Percentiles rank a stretch among this genome's conserved stretches.
These are phyloP conservation scores for Cyprinodon diabolis DNA, from an alignment of 2,797 vertebrate species.

Conservation along the genomic window DNA sequence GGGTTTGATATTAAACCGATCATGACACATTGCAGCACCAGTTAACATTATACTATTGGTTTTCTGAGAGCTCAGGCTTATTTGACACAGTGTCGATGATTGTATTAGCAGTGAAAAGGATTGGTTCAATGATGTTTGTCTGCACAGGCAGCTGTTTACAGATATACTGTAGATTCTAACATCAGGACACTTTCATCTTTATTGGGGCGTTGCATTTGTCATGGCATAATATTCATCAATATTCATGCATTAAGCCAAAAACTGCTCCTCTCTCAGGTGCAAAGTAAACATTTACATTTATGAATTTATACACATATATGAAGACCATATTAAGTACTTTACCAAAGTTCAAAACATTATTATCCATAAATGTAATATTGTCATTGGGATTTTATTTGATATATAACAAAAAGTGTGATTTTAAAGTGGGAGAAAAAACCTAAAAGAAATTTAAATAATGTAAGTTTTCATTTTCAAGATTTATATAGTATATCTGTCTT, in stretches of 20 bases:
- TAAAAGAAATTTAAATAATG: not conserved
- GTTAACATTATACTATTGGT: not conserved
- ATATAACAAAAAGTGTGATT: not conserved
- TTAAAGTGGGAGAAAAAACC: not conserved
- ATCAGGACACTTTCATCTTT: not conserved
- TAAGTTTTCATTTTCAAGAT: not conserved
- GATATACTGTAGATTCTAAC: not conserved
- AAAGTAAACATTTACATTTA: constrained; percentile 16
- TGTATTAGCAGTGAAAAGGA: not conserved
- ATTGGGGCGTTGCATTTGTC: constrained; percentile 10
- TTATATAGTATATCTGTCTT: not conserved
- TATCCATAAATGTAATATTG: not conserved
- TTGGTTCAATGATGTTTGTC: not conserved
- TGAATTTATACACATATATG: constrained; percentile 11
- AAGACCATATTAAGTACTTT: constrained; percentile 20
- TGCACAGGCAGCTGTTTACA: not conserved
- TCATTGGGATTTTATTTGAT: not conserved
- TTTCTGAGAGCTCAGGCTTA: not conserved
- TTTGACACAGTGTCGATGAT: not conserved
- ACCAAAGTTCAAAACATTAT: not conserved
- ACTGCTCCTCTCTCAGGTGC: not conserved
- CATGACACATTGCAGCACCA: not conserved
- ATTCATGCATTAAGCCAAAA: constrained; percentile 1
- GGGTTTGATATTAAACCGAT: too few relatives aligned
- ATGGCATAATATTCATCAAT: not conserved